phyloP scores from a whole-genome alignment of 2,888 invertebrate genomes.

The Nomada hirtipes region DNA sequence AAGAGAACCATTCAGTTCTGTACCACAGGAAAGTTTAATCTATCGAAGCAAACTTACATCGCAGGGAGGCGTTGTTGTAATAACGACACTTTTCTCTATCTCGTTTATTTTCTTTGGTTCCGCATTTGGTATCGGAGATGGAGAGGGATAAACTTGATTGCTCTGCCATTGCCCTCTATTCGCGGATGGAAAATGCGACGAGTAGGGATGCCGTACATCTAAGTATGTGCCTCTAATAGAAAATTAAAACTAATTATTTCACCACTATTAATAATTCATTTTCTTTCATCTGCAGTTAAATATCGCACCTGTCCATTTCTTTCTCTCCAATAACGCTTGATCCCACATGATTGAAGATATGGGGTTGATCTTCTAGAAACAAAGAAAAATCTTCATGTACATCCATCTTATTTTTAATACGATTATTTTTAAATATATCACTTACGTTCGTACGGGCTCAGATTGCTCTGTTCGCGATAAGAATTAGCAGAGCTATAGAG shows the following conservation, averaged over 20 bases:
- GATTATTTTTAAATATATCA: conserved; percentile 17
- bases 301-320: conserved; percentile 68
- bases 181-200: conserved; percentile 72
- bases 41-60: conserved; percentile 63
- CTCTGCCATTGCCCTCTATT: conserved; percentile 77
- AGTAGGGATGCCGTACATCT: conserved; percentile 57
- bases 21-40: background rate
- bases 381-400: background rate
- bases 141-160: conserved; percentile 68
- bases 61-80: conserved; percentile 66
- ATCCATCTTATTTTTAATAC: background rate
- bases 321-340: conserved; percentile 75
- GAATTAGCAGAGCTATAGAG: conserved; percentile 69
- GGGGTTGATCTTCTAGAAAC: conserved; percentile 74
- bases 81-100: conserved; percentile 61
- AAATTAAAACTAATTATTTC: conserved; percentile 8
- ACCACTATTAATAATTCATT: background rate
- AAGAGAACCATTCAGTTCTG: background rate
- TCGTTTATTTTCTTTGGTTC: conserved; percentile 62
- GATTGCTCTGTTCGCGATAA: conserved; percentile 71
- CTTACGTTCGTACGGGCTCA: conserved; percentile 78
- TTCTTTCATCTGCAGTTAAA: background rate
- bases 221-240: conserved; percentile 43
- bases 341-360: conserved; percentile 79
- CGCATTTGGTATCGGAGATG: conserved; percentile 65